phyloP scores from a whole-genome alignment of 2,888 invertebrate species.

The Habroteleia sp. region DNA sequence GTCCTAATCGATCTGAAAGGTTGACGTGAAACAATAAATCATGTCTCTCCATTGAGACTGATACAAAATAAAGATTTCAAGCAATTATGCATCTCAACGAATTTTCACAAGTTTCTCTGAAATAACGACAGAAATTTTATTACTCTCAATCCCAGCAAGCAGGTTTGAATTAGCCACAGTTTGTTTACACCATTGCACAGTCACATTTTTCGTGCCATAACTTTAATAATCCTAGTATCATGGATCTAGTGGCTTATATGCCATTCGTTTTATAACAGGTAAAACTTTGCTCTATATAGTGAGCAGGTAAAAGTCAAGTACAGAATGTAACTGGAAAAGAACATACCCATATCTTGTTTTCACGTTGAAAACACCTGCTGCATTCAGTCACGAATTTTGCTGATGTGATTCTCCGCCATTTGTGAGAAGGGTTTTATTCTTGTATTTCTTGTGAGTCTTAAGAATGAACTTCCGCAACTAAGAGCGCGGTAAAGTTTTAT shows the following conservation, averaged over 20 bases:
- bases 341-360: constrained; percentile 37
- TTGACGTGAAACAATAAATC: too few relatives aligned
- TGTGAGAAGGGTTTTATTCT: constrained; percentile 14
- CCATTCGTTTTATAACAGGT: constrained; percentile 34
- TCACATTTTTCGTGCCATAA: constrained; percentile 37
- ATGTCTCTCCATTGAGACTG: too few relatives aligned
- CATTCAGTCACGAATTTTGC: constrained; percentile 40
- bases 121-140: not conserved
- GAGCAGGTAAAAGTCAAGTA: constrained; percentile 40
- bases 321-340: constrained; percentile 20
- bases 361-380: constrained; percentile 45
- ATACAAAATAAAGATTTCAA: too few relatives aligned
- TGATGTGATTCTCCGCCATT: constrained; percentile 27
- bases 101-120: not conserved
- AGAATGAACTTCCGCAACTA: constrained; percentile 26
- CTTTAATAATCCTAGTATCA: constrained; percentile 33
- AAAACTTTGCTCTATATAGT: constrained; percentile 23
- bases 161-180: constrained; percentile 26
- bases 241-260: not conserved
- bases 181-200: constrained; percentile 18
- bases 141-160: constrained; percentile 10
- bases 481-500: constrained; percentile 25
- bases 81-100: too few relatives aligned
- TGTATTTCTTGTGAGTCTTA: constrained; percentile 2
- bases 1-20: too few relatives aligned